Conservation (phyloP, 2,888 invertebrate genomes). For the Acanthococcus lagerstroemiae region DNA sequence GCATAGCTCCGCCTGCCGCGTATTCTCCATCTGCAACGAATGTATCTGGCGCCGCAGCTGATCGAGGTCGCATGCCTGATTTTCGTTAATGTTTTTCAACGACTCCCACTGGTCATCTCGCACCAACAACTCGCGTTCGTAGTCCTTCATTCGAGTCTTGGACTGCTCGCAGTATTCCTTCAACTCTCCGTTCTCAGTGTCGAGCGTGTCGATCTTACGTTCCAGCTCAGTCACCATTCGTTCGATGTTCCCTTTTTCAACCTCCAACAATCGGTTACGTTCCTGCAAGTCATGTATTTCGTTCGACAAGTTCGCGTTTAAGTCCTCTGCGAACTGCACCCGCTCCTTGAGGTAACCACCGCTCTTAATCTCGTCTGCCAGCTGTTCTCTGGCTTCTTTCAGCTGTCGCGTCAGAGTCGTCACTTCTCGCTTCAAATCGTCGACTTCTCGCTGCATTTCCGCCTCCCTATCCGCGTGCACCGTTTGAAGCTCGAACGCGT, state of each 20-base stretch:
- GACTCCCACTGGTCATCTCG: too few relatives aligned
- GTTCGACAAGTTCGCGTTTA: background rate
- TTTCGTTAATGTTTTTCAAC: background rate
- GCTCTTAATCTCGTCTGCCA: background rate
- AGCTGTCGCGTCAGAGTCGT: background rate
- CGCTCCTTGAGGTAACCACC: background rate
- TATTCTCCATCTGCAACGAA: background rate
- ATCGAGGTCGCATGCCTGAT: background rate
- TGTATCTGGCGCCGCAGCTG: background rate
- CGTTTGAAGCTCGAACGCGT: too few relatives aligned
- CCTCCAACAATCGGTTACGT: background rate
- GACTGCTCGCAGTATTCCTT: background rate
- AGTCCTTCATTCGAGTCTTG: too few relatives aligned
- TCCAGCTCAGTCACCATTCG: background rate
- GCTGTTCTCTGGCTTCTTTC: background rate
- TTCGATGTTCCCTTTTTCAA: background rate
- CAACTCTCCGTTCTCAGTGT: background rate
- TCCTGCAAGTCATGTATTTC: background rate
- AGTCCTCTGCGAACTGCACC: background rate
- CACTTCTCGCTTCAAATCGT: background rate
- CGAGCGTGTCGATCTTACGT: background rate
- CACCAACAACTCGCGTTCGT: too few relatives aligned
- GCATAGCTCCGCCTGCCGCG: background rate
- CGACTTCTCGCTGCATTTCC: constrained; percentile 4
- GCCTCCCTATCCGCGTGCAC: background rate